Conservation (phyloP, 1,140 invertebrate species). For the Drosophila aff. region DNA sequence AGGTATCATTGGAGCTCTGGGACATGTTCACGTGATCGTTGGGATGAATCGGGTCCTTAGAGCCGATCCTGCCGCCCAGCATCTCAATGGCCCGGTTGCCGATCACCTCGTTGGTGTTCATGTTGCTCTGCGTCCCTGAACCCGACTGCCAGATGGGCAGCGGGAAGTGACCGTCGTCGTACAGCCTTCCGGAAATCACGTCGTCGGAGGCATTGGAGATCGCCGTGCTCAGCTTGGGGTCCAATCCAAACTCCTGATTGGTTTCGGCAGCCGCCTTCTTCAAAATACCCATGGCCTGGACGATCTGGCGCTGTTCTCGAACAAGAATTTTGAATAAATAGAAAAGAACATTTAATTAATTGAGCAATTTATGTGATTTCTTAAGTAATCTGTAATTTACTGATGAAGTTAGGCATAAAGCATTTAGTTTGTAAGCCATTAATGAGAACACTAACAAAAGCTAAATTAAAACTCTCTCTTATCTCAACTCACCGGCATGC, state of each 20-base stretch:
- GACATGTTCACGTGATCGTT: conserved; percentile 99
- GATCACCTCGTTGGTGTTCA: conserved; percentile 99
- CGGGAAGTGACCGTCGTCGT: conserved; percentile 97
- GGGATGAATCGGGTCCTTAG: conserved; percentile 97
- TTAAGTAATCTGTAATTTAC: background rate
- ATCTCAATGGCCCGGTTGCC: conserved; percentile 98
- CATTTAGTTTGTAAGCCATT: no score
- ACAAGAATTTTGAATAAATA: background rate
- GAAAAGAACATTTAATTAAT: background rate
- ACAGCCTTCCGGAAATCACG: conserved; percentile 96
- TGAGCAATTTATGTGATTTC: background rate
- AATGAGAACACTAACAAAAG: background rate
- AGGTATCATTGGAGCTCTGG: conserved; percentile 99
- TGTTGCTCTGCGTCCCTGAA: conserved; percentile 99
- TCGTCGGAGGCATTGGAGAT: conserved; percentile 97
- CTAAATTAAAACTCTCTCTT: no score
- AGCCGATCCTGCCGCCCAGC: conserved; percentile 95
- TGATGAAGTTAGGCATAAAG: background rate
- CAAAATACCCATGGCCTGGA: conserved; percentile 97
- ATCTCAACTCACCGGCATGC: conserved; percentile 92
- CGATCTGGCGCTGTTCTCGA: conserved; percentile 90
- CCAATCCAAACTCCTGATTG: conserved; percentile 96
- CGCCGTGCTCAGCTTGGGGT: conserved; percentile 93
- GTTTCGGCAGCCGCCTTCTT: conserved; percentile 98
- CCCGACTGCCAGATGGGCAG: conserved; percentile 99